These are phyloP conservation scores for Poeciliopsis turneri DNA, from an alignment of 2,797 vertebrate species.

Conservation along the genomic window DNA sequence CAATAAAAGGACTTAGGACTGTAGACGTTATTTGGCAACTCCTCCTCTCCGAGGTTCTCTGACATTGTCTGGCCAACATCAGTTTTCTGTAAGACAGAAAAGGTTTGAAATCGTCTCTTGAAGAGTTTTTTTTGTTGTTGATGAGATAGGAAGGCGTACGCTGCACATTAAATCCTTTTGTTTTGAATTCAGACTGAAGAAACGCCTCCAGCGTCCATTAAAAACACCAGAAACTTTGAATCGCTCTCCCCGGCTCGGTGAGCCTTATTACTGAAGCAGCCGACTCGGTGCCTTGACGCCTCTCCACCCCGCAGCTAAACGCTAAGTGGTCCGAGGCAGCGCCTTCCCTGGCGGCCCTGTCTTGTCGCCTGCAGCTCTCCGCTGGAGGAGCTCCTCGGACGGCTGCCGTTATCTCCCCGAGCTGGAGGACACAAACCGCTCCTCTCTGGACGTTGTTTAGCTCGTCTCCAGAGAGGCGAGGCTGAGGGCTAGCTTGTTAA, in stretches of 20 bases:
- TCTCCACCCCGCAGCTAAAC: conserved; percentile 20
- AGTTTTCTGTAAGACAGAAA: background rate
- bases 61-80: too few species aligned
- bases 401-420: conserved; percentile 24
- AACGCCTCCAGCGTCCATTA: conserved; percentile 2
- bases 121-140: too few species aligned
- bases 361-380: conserved; percentile 27
- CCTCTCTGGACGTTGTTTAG: conserved; percentile 32
- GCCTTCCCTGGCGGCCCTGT: conserved; percentile 36
- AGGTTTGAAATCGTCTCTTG: background rate
- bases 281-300: conserved; percentile 5
- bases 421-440: conserved; percentile 17
- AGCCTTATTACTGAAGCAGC: background rate
- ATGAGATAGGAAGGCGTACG: background rate
- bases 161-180: background rate
- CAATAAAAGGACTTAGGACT: too few species aligned
- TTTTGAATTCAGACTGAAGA: background rate
- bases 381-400: conserved; percentile 27
- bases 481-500: conserved; percentile 40
- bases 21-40: too few species aligned
- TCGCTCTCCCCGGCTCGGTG: background rate
- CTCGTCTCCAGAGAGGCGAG: conserved; percentile 29
- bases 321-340: conserved; percentile 37
- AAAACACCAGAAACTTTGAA: conserved; percentile 1
- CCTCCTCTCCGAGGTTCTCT: too few species aligned